Evolutionary conservation across 1,140 invertebrate genomes (phyloP).

Genomic region (Neodiprion fabricii): DNA sequence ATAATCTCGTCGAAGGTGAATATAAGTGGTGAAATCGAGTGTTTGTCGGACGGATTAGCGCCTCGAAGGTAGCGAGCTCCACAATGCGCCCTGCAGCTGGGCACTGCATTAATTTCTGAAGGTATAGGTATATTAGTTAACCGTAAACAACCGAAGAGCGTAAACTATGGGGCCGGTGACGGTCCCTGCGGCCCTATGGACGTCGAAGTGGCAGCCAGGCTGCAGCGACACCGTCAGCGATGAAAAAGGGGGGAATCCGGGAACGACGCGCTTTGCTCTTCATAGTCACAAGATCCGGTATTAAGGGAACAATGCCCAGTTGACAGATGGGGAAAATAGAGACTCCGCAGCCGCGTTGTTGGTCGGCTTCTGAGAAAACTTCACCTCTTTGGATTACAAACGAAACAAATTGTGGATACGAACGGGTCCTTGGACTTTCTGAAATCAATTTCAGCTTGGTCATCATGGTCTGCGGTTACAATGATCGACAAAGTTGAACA

Average conservation of each 20-base stretch:
- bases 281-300: too few species aligned
- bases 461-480: too few species aligned
- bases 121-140: not conserved
- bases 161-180: not conserved
- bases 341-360: too few species aligned
- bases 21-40: constrained; percentile 8
- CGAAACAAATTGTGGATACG: too few species aligned
- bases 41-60: constrained; percentile 32
- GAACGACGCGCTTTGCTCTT: not conserved
- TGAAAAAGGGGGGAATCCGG: not conserved
- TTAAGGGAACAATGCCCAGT: too few species aligned
- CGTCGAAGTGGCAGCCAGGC: not conserved
- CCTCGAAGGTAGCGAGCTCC: constrained; percentile 11
- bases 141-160: not conserved
- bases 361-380: too few species aligned
- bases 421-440: too few species aligned
- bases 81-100: constrained; percentile 21
- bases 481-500: too few species aligned
- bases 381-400: too few species aligned
- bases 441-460: too few species aligned
- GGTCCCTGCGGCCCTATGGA: not conserved
- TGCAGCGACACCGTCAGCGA: not conserved
- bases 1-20: not conserved
- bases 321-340: too few species aligned
- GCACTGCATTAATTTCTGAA: not conserved